Base-by-base conservation (phyloP, 2,113 vertebrate species). In the Sus scrofa region DNA sequence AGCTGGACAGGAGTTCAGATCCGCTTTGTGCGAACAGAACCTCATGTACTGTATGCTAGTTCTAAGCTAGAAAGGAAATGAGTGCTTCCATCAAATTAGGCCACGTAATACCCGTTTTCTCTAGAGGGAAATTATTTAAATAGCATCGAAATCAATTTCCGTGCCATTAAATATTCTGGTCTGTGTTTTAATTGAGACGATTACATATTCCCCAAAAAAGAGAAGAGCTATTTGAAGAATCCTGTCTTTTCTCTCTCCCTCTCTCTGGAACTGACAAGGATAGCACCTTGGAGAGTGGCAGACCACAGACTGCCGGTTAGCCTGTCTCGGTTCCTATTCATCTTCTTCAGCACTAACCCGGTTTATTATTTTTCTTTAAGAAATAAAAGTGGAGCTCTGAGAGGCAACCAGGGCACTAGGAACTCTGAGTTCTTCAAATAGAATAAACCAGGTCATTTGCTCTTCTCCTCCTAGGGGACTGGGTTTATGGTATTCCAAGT, bases 81-180 rank as follows among this genome's bases (percentile, higher is more conserved):
- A 85, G 77, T 26, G 30, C 91, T 89, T 97, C 88, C 70, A 74
- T 54, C 95, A 96, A 96, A 98, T 97, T 86, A 96, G 97, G 97
- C 94, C 97, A 96, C 96, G 95, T 82, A 88, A 95, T 96, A 91
- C 94, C 94, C 88, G 0, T 94, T 79, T 94, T 89, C 94, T 97
- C 95, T n/a, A 60, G 95, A 75, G 93, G 91, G 78, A 75, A 79
- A 96, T 97, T 97, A 96, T 96, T 97, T 97, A 97, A 98, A 97
- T 96, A 94, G 91, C 95, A 95, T 97, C 95, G 44, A 86, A 97
- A 97, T 97, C 97, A 97, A 95, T 98, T 98, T 98, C 97, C 39
- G 13, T 96, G 97, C 93, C 96, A 97, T 97, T 97, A 97, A 97
- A 91, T 97, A 97, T 97, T 97, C 98, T 96, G 89, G 85, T 96